Percentiles rank a stretch among this genome's conserved stretches.
These are phyloP conservation scores for Laupala kohalensis DNA, from an alignment of 1,140 invertebrate genomes.

Conservation along the genomic window DNA sequence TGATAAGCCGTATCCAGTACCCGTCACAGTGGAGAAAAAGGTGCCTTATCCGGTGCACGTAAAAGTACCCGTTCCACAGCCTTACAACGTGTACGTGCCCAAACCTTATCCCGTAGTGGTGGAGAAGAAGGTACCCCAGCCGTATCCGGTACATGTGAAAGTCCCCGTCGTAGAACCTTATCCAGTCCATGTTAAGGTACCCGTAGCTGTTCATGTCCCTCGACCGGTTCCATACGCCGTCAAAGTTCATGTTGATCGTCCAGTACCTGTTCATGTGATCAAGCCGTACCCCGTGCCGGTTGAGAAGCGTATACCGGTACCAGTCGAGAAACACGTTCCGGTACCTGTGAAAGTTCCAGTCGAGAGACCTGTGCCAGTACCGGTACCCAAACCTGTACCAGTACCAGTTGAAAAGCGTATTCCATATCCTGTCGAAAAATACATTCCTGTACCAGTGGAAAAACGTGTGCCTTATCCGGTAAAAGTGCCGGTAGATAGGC, in stretches of 20 bases:
- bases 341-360: conserved; percentile 37
- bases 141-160: conserved; percentile 14
- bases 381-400: conserved; percentile 36
- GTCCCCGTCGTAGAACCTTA: conserved; percentile 14
- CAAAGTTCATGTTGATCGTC: conserved; percentile 11
- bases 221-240: conserved; percentile 10
- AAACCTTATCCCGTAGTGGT: conserved; percentile 13
- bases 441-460: neutral
- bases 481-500: conserved; percentile 2
- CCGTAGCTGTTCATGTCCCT: conserved; percentile 6
- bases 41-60: conserved; percentile 14
- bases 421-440: conserved; percentile 19
- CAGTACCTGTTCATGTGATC: conserved; percentile 11
- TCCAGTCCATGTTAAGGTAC: conserved; percentile 14
- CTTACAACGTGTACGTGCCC: conserved; percentile 17
- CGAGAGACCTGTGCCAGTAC: conserved; percentile 40
- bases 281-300: conserved; percentile 26
- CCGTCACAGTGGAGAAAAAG: conserved; percentile 11
- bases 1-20: conserved; percentile 12
- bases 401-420: conserved; percentile 42
- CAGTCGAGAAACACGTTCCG: conserved; percentile 15
- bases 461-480: neutral
- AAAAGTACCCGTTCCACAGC: conserved; percentile 11
- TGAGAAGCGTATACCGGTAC: conserved; percentile 32
- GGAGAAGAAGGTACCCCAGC: conserved; percentile 14